These are phyloP conservation scores for Sepiola atlantica DNA, from an alignment of 2,888 invertebrate genomes.

Conservation along the genomic window DNA sequence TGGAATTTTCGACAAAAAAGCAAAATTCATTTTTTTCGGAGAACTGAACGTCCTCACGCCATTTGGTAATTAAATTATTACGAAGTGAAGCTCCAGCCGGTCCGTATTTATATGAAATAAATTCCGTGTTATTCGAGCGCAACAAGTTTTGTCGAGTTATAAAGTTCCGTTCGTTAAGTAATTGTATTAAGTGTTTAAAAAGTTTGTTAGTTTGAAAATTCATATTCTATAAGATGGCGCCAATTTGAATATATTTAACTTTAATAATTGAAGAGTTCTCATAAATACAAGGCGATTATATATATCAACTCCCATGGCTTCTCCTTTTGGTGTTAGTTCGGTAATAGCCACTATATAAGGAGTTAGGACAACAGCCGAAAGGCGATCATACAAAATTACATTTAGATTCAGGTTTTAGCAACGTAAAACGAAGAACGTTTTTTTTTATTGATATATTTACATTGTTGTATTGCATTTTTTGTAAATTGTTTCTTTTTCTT, in stretches of 20 bases:
- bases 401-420: neutral
- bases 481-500: too few relatives aligned
- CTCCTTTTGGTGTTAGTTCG: too few relatives aligned
- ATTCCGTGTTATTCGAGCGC: neutral
- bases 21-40: neutral
- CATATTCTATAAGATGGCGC: neutral
- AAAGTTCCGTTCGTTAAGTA: neutral
- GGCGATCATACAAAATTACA: neutral
- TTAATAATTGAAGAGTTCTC: neutral
- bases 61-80: neutral
- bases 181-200: neutral
- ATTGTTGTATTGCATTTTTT: too few relatives aligned
- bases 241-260: neutral
- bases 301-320: too few relatives aligned
- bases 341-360: too few relatives aligned
- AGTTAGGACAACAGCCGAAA: too few relatives aligned
- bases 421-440: neutral
- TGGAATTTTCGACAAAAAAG: neutral
- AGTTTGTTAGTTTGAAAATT: neutral
- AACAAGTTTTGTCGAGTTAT: neutral
- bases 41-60: neutral
- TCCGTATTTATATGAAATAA: neutral
- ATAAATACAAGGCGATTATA: too few relatives aligned
- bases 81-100: slow-evolving; percentile 7
- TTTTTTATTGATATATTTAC: too few relatives aligned